Base-by-base conservation (phyloP, 2,888 invertebrate species). In the Lysandra coridon region DNA sequence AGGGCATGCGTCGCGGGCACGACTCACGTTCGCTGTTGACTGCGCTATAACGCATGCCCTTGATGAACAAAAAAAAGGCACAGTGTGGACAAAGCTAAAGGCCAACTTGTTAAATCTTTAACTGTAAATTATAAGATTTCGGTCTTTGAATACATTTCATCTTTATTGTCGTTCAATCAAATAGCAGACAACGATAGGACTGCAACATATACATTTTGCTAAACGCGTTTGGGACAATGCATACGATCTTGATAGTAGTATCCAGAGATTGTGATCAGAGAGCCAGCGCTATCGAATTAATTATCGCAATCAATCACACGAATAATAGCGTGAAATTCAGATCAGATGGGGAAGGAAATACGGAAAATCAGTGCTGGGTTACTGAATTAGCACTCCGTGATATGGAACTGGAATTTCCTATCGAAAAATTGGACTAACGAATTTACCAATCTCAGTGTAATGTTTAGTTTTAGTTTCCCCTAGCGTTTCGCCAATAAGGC, bases 261-360 rank as follows among this genome's bases (percentile, higher is more conserved):
- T 69, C 69, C 69, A 69, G 69, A 33, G 33, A 33, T 5, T 69
- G 0, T 14, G 69, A 69, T 69, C 69, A 1, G 23, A 33, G 12
- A 33, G 69, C 69, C 33, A 69, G 10, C 33, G 69, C 1, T 5
- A 69, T 37, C 69, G 69, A 69, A 69, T 69, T 37, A 69, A 33
- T 33, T 69, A 69, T 69, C 69, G 69, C 33, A 37, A 69, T 69
- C 33, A 69, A 69, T 69, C 69, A 69, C 33, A 33, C 33, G 69
- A 69, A 69, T 69, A 69, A 37, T 33, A 69, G 14, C 69, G 37
- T 69, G 69, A 69, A 69, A 37, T 69, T 17, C 33, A 69, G 33
- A 69, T 69, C 69, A 69, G 69, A 69, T 69, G 33, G 5, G 69
- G 33, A 69, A 69, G 69, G 69, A 69, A 69, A 69, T 69, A 37